Evolutionary conservation across 2,797 vertebrate species (phyloP).

Genomic region (Peromyscus aztecus): DNA sequence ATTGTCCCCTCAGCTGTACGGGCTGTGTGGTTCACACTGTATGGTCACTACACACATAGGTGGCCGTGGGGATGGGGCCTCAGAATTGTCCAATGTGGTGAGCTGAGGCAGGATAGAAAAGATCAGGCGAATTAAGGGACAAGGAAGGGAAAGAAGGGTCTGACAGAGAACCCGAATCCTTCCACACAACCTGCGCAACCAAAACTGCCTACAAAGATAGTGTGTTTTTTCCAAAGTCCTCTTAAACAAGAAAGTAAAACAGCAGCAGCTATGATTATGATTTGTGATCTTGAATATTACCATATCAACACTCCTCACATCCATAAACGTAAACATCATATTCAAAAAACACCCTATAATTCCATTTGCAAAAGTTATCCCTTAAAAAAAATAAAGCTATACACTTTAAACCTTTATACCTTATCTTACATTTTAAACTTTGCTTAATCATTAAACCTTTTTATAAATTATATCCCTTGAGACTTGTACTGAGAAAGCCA

Average conservation of each 20-base stretch:
- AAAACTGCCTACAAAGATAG: neutral
- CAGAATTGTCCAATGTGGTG: neutral
- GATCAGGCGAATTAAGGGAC: neutral
- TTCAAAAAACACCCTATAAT: neutral
- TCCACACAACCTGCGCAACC: neutral
- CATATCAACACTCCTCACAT: neutral
- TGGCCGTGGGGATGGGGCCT: neutral
- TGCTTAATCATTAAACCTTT: neutral
- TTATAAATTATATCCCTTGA: neutral
- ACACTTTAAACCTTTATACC: neutral
- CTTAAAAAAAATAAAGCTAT: neutral
- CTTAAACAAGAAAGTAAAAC: neutral
- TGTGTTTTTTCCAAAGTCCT: neutral
- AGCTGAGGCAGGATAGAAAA: neutral
- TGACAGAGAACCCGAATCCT: neutral
- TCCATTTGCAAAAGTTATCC: neutral
- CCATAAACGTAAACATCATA: neutral
- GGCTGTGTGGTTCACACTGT: neutral
- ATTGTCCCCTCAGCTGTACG: neutral
- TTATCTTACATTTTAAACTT: neutral
- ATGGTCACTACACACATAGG: fast-evolving
- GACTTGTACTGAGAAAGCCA: neutral
- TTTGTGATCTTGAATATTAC: neutral
- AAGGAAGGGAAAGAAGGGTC: neutral
- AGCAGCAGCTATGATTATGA: neutral